These are phyloP conservation scores for Gisinianus flammeolus DNA, from an alignment of 2,888 invertebrate species.

Conservation along the genomic window DNA sequence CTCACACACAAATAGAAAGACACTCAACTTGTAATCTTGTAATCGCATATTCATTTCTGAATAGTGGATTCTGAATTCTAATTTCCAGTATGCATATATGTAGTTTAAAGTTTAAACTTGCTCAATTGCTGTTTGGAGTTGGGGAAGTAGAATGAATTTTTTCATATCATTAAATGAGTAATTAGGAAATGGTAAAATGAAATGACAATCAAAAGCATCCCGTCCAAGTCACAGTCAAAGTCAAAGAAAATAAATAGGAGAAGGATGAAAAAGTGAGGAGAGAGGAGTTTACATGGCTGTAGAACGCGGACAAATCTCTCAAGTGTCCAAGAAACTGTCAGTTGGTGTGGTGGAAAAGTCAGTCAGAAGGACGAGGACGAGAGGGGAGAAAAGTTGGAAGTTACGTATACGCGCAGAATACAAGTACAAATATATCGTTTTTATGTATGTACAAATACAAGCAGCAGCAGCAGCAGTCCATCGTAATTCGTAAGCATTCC, in stretches of 20 bases:
- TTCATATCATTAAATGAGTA: no score
- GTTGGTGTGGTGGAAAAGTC: background rate
- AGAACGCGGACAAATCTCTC: background rate
- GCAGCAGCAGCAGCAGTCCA: background rate
- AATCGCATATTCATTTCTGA: background rate
- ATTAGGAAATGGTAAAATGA: no score
- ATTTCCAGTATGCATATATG: background rate
- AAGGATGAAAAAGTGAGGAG: background rate
- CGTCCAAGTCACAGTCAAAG: background rate
- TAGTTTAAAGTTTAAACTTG: background rate
- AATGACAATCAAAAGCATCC: background rate
- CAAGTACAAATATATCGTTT: background rate
- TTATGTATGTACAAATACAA: no score
- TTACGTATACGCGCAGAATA: background rate
- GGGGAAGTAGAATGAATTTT: no score
- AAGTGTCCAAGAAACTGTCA: background rate
- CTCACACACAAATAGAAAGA: no score
- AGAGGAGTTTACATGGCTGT: background rate
- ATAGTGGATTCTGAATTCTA: background rate
- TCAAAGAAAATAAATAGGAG: background rate
- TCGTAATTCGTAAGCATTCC: slow-evolving; percentile 37
- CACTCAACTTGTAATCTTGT: background rate
- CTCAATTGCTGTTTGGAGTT: background rate
- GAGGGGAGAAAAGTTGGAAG: slow-evolving; percentile 4
- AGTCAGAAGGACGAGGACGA: background rate